These are phyloP conservation scores for Scylla paramamosain DNA, from an alignment of 1,140 invertebrate genomes.

Conservation along the genomic window DNA sequence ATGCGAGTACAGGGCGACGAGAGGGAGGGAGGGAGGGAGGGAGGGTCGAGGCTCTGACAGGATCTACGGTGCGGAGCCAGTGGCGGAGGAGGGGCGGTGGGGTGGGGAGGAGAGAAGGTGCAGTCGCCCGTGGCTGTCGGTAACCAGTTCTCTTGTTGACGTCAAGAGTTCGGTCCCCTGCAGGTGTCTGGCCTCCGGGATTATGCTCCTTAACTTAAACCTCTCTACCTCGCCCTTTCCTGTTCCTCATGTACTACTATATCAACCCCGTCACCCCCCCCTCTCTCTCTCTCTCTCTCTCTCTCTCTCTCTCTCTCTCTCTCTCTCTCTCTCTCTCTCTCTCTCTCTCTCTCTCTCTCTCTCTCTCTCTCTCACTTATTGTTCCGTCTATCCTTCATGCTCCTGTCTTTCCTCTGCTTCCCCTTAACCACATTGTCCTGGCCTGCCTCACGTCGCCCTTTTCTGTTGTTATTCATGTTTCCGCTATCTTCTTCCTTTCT, in stretches of 20 bases:
- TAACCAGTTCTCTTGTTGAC: constrained; percentile 7
- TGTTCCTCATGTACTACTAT: background rate
- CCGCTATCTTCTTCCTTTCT: background rate
- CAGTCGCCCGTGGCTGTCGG: constrained; percentile 16
- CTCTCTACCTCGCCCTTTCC: background rate
- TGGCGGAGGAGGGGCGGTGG: background rate
- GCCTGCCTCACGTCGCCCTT: background rate
- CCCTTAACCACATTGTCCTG: background rate
- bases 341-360: background rate
- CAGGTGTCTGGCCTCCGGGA: constrained; percentile 2
- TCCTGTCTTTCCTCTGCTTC: background rate
- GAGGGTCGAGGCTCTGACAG: background rate
- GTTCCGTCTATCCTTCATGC: background rate
- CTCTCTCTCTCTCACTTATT: background rate
- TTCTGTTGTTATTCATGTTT: background rate
- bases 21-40: background rate
- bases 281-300: no score
- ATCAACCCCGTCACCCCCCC: no score
- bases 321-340: background rate
- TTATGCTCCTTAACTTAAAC: background rate
- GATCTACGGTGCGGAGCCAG: background rate
- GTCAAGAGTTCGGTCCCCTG: background rate
- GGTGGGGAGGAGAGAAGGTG: background rate
- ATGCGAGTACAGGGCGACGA: background rate
- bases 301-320: background rate